phyloP scores from a whole-genome alignment of 53 echinoderm and acorn worm species.

The Patiria pectinifera region DNA sequence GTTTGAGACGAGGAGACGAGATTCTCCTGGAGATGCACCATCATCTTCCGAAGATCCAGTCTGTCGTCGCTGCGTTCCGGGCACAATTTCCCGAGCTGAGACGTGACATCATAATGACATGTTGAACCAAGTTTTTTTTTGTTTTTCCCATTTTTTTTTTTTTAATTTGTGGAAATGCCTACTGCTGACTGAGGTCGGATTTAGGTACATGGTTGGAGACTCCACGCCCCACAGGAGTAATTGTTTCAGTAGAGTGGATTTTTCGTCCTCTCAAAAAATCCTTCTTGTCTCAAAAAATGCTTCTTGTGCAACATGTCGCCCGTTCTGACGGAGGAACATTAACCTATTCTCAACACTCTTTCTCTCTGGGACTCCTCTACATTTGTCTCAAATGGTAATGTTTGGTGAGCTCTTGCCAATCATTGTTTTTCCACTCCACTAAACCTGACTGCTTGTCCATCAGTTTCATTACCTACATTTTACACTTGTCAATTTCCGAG shows the following conservation, averaged over 20 bases:
- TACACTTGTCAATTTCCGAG: too few species aligned
- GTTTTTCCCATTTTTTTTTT: not conserved
- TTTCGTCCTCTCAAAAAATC: not conserved
- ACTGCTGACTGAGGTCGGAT: not conserved
- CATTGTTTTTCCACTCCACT: too few species aligned
- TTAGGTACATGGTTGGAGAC: not conserved
- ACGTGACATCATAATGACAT: conserved; percentile 31
- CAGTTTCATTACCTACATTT: too few species aligned
- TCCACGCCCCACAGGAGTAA: not conserved
- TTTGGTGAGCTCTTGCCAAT: too few species aligned
- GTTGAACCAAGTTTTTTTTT: not conserved
- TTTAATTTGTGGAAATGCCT: not conserved
- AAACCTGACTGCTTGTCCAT: too few species aligned
- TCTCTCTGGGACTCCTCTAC: too few species aligned
- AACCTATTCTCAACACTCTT: not conserved
- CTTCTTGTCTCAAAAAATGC: not conserved
- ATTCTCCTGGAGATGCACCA: not conserved
- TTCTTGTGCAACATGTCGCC: not conserved
- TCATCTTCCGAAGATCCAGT: not conserved
- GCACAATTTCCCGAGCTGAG: not conserved
- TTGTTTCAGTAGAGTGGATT: not conserved
- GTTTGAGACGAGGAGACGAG: conserved; percentile 21
- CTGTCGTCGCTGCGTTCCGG: conserved; percentile 14
- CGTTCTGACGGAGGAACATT: not conserved
- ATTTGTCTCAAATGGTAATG: too few species aligned